These are phyloP conservation scores for Oscheius onirici DNA, from an alignment of 2,888 invertebrate species.

Conservation along the genomic window DNA sequence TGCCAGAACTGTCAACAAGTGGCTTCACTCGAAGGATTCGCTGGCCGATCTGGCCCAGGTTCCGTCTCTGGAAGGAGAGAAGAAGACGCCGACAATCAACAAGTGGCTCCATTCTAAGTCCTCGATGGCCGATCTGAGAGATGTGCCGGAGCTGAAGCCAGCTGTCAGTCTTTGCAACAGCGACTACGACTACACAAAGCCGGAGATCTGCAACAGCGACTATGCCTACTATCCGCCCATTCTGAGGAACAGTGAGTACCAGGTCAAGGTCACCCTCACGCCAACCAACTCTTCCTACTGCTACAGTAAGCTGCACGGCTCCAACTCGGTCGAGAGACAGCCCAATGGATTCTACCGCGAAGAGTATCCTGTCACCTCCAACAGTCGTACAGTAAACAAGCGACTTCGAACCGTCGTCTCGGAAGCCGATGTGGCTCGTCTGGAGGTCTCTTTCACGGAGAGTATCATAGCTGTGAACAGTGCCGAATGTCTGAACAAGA, in stretches of 20 bases:
- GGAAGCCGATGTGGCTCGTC: neutral
- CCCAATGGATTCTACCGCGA: neutral
- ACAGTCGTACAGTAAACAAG: conserved; percentile 1
- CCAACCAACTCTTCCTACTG: conserved; percentile 21
- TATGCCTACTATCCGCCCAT: conserved; percentile 17
- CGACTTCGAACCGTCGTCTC: neutral
- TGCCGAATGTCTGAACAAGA: neutral
- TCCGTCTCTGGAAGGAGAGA: too few relatives aligned
- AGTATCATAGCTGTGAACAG: neutral
- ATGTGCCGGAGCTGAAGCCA: neutral
- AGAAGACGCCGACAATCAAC: neutral
- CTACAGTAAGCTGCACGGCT: neutral
- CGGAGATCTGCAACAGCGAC: conserved; percentile 5
- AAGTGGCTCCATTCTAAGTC: neutral
- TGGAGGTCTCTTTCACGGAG: conserved; percentile 7
- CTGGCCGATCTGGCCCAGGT: too few relatives aligned
- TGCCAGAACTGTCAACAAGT: too few relatives aligned
- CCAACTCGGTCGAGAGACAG: neutral
- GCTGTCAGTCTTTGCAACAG: neutral
- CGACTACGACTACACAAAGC: neutral
- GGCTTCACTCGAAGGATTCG: too few relatives aligned
- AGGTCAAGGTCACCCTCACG: neutral
- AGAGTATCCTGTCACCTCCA: neutral
- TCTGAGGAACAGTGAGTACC: neutral
- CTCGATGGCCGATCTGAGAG: neutral